Evolutionary conservation across 2,113 vertebrate species (phyloP).

Genomic region (Sciurus niger): DNA sequence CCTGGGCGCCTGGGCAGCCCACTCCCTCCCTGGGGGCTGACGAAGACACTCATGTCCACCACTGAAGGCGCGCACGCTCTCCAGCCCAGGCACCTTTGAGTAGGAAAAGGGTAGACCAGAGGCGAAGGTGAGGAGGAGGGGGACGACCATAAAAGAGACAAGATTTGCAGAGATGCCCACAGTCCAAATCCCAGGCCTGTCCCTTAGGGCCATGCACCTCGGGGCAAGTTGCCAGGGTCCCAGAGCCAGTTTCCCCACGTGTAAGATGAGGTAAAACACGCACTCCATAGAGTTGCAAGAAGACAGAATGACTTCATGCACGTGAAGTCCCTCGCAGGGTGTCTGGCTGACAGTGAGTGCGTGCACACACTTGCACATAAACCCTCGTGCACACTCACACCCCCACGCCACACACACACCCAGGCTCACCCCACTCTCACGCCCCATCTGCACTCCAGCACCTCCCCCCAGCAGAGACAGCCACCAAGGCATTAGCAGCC

Average conservation of each 20-base stretch:
- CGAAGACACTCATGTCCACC: neutral
- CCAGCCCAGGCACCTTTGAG: neutral
- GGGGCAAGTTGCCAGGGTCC: neutral
- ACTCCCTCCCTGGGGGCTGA: neutral
- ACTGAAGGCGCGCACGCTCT: neutral
- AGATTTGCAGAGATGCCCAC: neutral
- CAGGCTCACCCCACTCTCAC: neutral
- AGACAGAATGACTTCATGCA: neutral
- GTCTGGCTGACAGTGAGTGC: neutral
- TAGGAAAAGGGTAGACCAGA: neutral
- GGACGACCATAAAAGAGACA: neutral
- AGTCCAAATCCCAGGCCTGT: neutral
- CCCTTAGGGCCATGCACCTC: neutral
- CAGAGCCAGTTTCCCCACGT: neutral
- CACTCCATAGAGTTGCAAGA: neutral
- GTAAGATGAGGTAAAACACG: neutral
- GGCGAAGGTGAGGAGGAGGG: neutral
- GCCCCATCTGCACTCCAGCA: neutral
- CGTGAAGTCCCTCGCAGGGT: neutral
- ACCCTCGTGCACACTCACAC: too few relatives aligned
- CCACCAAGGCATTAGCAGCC: neutral
- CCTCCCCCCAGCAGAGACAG: constrained; percentile 29
- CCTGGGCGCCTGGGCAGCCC: neutral
- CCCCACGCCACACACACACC: neutral
- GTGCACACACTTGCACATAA: neutral